Conservation (phyloP, 2,888 invertebrate species). For the Chironomus riparius region DNA sequence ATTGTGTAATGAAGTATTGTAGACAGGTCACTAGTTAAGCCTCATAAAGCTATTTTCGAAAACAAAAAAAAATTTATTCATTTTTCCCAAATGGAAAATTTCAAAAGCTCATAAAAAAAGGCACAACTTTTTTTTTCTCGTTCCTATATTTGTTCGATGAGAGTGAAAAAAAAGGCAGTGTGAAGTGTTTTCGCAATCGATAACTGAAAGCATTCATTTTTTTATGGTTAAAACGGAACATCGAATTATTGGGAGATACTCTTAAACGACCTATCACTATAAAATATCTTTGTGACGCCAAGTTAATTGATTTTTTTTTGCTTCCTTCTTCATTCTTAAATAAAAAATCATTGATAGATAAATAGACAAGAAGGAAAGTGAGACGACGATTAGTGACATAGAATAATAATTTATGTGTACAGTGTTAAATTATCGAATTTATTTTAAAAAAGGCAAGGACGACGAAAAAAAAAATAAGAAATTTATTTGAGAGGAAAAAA, state of each 20-base stretch:
- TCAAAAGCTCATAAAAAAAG: background rate
- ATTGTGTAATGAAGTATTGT: background rate
- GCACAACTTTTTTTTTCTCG: background rate
- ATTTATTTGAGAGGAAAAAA: too few species aligned
- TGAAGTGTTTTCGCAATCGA: background rate
- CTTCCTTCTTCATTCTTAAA: background rate
- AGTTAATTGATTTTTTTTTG: constrained; percentile 4
- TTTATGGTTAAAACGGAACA: background rate
- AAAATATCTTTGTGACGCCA: background rate
- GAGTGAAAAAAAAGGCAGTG: background rate
- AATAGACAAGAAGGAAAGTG: background rate
- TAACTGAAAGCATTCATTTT: background rate
- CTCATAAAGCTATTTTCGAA: background rate
- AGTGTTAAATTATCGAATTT: too few species aligned
- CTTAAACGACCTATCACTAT: background rate
- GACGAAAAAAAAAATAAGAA: too few species aligned
- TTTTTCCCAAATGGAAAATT: background rate
- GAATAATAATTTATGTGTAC: too few species aligned
- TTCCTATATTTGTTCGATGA: background rate
- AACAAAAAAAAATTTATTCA: background rate
- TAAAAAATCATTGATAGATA: background rate
- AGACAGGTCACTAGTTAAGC: background rate
- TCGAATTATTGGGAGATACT: background rate
- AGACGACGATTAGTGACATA: background rate
- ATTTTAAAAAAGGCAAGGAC: too few species aligned